phyloP scores from a whole-genome alignment of 2,888 invertebrate genomes.

The Lasioglossum leucozonium region DNA sequence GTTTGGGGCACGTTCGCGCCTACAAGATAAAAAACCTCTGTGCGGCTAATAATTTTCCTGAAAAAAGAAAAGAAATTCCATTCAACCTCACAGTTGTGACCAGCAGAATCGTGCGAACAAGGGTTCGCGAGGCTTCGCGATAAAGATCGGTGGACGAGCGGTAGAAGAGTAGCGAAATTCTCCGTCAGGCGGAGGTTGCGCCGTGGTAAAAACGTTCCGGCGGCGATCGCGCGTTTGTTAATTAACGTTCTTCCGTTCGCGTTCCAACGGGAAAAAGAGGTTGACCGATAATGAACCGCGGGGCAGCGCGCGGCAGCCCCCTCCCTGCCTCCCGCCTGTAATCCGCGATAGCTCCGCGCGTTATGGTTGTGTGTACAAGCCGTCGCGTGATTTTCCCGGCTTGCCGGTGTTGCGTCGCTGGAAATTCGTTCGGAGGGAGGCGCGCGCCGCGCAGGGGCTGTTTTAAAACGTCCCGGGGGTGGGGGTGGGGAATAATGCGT shows the following conservation, averaged over 20 bases:
- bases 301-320: background rate
- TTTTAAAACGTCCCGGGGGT: constrained; percentile 49
- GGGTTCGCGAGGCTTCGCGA: background rate
- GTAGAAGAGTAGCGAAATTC: background rate
- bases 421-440: constrained; percentile 53
- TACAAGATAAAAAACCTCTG: too few species aligned
- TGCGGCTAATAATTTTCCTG: too few species aligned
- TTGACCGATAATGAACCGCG: constrained; percentile 11
- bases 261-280: constrained; percentile 4
- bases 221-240: background rate
- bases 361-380: background rate
- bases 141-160: background rate
- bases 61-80: too few species aligned
- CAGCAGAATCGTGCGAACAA: too few species aligned
- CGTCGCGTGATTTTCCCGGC: constrained; percentile 32
- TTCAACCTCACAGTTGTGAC: too few species aligned
- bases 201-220: background rate
- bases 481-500: constrained; percentile 43
- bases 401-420: background rate
- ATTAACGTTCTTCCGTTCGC: constrained; percentile 9
- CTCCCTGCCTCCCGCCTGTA: too few species aligned
- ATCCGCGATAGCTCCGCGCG: background rate
- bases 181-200: background rate
- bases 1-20: too few species aligned
- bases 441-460: background rate